A percentile compares a stretch with the other conserved stretches of the same genome.
Conservation (phyloP, 2,888 invertebrate genomes). For the Drosophila picticornis region DNA sequence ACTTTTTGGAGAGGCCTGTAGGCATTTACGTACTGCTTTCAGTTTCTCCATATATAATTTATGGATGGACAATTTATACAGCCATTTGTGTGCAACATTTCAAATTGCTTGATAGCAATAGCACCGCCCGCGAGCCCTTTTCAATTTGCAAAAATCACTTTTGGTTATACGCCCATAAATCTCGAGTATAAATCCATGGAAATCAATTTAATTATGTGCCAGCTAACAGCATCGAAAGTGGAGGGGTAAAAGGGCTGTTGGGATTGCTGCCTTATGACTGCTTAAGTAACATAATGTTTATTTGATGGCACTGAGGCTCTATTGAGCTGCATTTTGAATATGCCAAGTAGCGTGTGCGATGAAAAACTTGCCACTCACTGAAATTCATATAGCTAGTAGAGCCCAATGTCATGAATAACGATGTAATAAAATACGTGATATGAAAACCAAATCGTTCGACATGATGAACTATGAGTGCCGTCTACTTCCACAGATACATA, state of each 20-base stretch:
- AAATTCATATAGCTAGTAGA: slow-evolving; percentile 44
- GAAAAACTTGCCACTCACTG: slow-evolving; percentile 57
- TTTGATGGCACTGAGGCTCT: slow-evolving; percentile 72
- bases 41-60: slow-evolving; percentile 60
- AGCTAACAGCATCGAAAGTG: background rate
- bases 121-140: slow-evolving; percentile 40
- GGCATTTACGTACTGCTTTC: slow-evolving; percentile 22
- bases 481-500: slow-evolving; percentile 29
- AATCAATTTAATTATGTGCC: slow-evolving; percentile 75
- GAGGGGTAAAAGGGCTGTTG: background rate
- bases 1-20: slow-evolving; percentile 14
- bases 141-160: slow-evolving; percentile 68
- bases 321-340: slow-evolving; percentile 79
- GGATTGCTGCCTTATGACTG: slow-evolving; percentile 36
- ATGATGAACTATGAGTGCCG: slow-evolving; percentile 70
- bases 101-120: slow-evolving; percentile 27
- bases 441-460: slow-evolving; percentile 64
- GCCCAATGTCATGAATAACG: slow-evolving; percentile 76
- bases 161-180: slow-evolving; percentile 60
- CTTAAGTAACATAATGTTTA: slow-evolving; percentile 72
- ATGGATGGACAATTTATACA: slow-evolving; percentile 65
- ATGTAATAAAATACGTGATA: slow-evolving; percentile 81
- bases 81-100: slow-evolving; percentile 68
- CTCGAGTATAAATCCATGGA: slow-evolving; percentile 37
- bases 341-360: slow-evolving; percentile 35